These are phyloP conservation scores for Meriones psammophilus DNA, from an alignment of 2,797 vertebrate species.

Conservation along the genomic window DNA sequence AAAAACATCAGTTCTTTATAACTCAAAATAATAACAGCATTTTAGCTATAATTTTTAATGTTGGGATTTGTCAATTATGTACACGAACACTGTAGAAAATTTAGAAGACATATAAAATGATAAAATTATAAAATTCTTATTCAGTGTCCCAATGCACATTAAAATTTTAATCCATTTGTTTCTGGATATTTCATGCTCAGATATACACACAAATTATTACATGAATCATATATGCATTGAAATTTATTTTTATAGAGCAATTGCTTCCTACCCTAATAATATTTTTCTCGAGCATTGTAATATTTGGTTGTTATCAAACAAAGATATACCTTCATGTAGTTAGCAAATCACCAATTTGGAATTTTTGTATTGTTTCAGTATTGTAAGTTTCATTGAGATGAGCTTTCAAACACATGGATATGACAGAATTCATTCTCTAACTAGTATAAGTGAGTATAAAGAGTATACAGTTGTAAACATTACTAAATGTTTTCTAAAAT, in stretches of 20 bases:
- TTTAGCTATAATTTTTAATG: conserved; percentile 19
- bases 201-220: neutral
- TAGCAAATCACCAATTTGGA: conserved; percentile 1
- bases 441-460: neutral
- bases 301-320: conserved; percentile 55
- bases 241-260: conserved; percentile 37
- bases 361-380: neutral
- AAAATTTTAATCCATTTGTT: neutral
- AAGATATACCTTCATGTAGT: neutral
- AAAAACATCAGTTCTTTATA: neutral
- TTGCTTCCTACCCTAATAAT: conserved; percentile 23
- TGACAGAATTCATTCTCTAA: conserved; percentile 16
- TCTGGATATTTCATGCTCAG: neutral
- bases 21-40: conserved; percentile 45
- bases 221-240: neutral
- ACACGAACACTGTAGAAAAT: neutral
- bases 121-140: neutral
- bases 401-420: neutral
- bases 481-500: conserved; percentile 30
- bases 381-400: neutral
- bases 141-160: neutral
- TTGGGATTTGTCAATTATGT: conserved; percentile 11
- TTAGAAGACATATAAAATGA: conserved; percentile 5
- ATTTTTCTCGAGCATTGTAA: conserved; percentile 49
- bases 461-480: neutral